These are phyloP conservation scores for Zaprionus kolodkinae DNA, from an alignment of 1,140 invertebrate species.

Conservation along the genomic window DNA sequence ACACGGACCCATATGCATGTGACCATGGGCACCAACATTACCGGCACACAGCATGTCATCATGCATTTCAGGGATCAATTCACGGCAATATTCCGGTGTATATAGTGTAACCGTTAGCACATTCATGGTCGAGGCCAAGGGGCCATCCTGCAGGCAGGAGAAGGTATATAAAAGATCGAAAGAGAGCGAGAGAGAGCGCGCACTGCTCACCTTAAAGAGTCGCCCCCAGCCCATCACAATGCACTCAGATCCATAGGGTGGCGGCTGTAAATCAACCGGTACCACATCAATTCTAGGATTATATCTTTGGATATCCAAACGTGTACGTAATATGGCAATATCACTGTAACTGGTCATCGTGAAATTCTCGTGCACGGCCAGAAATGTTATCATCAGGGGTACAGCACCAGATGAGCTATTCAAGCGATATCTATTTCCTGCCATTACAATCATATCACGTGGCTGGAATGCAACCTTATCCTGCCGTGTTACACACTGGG, in stretches of 20 bases:
- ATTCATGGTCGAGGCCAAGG: conserved; percentile 32
- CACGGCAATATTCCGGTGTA: not conserved
- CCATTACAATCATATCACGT: conserved; percentile 31
- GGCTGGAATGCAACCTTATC: conserved; percentile 33
- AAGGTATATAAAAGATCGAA: not conserved
- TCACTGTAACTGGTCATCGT: conserved; percentile 46
- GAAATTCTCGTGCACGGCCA: conserved; percentile 42
- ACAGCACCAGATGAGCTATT: not conserved
- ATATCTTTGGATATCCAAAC: not conserved
- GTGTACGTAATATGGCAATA: conserved; percentile 41
- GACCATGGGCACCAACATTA: conserved; percentile 8
- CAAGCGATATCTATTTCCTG: conserved; percentile 30
- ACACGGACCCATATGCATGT: conserved; percentile 38
- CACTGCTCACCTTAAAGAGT: conserved; percentile 27
- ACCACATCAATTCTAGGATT: conserved; percentile 6
- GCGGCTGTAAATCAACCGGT: not conserved
- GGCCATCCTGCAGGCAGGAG: conserved; percentile 28
- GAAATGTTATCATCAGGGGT: conserved; percentile 7
- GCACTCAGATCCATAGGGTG: conserved; percentile 39
- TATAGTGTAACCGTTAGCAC: conserved; percentile 1
- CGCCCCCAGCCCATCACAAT: conserved; percentile 56
- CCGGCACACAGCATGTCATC: conserved; percentile 61
- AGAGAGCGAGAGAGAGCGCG: too few species aligned
- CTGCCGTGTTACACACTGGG: conserved; percentile 32
- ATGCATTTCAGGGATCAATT: conserved; percentile 3